Percentiles rank a stretch among this genome's conserved stretches.
These are phyloP conservation scores for Ctenicera cuprea DNA, from an alignment of 2,888 invertebrate genomes.

Conservation along the genomic window DNA sequence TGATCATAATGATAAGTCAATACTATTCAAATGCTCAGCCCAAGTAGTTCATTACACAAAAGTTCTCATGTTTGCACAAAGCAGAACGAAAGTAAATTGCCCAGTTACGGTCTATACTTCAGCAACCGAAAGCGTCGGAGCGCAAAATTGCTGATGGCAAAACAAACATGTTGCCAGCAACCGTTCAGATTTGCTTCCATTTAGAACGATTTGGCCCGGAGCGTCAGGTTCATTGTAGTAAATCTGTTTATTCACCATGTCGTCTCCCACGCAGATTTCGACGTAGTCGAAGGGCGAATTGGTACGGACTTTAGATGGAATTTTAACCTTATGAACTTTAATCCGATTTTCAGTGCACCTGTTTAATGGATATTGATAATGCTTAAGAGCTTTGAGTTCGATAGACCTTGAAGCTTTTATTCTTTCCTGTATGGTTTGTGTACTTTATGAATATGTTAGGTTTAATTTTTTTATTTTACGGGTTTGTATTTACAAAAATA, in stretches of 20 bases:
- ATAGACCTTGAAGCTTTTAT: not conserved
- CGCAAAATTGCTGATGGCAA: slow-evolving; percentile 58
- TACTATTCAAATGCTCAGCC: not conserved
- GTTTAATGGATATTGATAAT: slow-evolving; percentile 40
- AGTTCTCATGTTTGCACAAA: slow-evolving; percentile 33
- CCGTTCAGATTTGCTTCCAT: slow-evolving; percentile 52
- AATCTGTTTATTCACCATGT: slow-evolving; percentile 69
- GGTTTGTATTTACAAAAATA: too few relatives aligned
- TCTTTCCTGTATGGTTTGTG: too few relatives aligned
- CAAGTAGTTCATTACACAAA: slow-evolving; percentile 2
- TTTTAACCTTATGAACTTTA: slow-evolving; percentile 48
- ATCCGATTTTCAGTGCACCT: slow-evolving; percentile 58
- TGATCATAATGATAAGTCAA: slow-evolving; percentile 42
- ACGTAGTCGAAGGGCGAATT: slow-evolving; percentile 58
- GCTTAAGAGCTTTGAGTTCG: not conserved
- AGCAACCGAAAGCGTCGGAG: slow-evolving; percentile 54
- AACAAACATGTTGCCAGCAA: slow-evolving; percentile 53
- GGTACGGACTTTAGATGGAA: slow-evolving; percentile 36
- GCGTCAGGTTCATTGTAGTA: slow-evolving; percentile 55
- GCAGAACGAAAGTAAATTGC: slow-evolving; percentile 50
- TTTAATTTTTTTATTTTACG: too few relatives aligned
- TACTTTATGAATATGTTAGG: too few relatives aligned
- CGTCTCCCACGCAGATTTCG: slow-evolving; percentile 70
- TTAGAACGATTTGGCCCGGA: slow-evolving; percentile 43
- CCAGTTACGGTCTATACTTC: slow-evolving; percentile 38